Evolutionary conservation across 2,888 invertebrate species (phyloP).

Genomic region (Macaria liturata): DNA sequence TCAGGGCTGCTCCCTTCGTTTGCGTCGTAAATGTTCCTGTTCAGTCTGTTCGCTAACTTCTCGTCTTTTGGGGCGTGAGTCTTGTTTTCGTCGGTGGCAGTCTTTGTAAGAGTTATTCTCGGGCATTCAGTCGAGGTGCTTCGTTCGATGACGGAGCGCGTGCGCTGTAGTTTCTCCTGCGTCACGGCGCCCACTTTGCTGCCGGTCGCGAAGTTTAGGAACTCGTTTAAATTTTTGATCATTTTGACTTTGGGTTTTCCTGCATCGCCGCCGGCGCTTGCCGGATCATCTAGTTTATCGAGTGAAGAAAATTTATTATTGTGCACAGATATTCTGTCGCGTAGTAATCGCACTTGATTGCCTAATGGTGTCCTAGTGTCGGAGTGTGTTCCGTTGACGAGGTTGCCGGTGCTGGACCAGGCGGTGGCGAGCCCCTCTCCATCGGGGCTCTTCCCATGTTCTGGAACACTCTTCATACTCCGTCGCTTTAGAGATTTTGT

Average conservation of each 20-base stretch:
- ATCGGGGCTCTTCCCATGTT: constrained; percentile 55
- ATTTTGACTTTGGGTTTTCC: constrained; percentile 71
- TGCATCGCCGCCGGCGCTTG: constrained; percentile 55
- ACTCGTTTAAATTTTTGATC: constrained; percentile 93
- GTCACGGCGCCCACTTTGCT: constrained; percentile 72
- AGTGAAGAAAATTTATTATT: constrained; percentile 81
- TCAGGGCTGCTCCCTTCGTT: constrained; percentile 89
- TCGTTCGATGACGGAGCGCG: constrained; percentile 63
- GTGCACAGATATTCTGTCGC: constrained; percentile 73
- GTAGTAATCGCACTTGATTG: constrained; percentile 68
- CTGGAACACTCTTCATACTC: constrained; percentile 70
- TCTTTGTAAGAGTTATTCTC: constrained; percentile 66
- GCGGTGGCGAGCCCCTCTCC: constrained; percentile 40
- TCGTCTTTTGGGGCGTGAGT: constrained; percentile 50
- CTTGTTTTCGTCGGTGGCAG: constrained; percentile 61
- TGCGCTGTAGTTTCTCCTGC: constrained; percentile 63
- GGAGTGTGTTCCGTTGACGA: constrained; percentile 62
- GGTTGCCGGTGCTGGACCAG: constrained; percentile 64
- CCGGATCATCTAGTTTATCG: constrained; percentile 78
- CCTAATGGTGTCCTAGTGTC: constrained; percentile 64
- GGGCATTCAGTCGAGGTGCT: constrained; percentile 59
- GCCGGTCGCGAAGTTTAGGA: constrained; percentile 89
- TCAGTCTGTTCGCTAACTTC: constrained; percentile 49
- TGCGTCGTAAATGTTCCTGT: constrained; percentile 58
- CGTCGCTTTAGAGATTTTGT: constrained; percentile 48